Conservation (phyloP, 2,888 invertebrate genomes). For the Callyntrura guangdongensis region DNA sequence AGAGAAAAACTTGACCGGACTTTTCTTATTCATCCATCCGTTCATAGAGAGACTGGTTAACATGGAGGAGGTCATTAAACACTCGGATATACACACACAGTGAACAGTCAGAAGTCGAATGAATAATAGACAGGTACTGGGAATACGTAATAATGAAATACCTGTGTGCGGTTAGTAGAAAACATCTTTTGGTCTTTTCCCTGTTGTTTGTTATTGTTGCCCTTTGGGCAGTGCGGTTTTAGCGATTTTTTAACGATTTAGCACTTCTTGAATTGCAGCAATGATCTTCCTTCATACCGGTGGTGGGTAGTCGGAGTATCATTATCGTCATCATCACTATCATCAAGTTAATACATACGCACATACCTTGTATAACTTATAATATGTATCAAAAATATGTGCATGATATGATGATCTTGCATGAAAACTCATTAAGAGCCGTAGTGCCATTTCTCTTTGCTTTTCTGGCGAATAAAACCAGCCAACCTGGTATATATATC, state of each 20-base stretch:
- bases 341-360: neutral
- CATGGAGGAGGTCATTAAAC: constrained; percentile 75
- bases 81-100: neutral
- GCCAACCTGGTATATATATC: constrained; percentile 7
- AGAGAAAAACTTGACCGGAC: constrained; percentile 74
- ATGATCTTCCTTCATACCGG: constrained; percentile 57
- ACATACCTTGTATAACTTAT: neutral
- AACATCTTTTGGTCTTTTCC: constrained; percentile 28
- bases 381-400: constrained; percentile 11
- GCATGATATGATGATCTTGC: neutral
- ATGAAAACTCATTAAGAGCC: constrained; percentile 58
- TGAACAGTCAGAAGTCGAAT: neutral
- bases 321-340: constrained; percentile 35
- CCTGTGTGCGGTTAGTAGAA: constrained; percentile 21
- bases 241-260: constrained; percentile 73
- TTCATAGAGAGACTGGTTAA: constrained; percentile 72
- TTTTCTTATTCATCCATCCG: constrained; percentile 68
- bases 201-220: constrained; percentile 55
- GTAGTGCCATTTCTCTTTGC: constrained; percentile 26
- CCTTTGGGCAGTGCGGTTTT: constrained; percentile 73
- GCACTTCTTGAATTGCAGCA: constrained; percentile 54
- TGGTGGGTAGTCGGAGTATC: constrained; percentile 1
- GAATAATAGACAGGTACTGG: constrained; percentile 35
- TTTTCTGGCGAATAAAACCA: constrained; percentile 10
- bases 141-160: constrained; percentile 63